Base-by-base conservation (phyloP, 2,888 invertebrate genomes). In the Subacronicta megacephala region DNA sequence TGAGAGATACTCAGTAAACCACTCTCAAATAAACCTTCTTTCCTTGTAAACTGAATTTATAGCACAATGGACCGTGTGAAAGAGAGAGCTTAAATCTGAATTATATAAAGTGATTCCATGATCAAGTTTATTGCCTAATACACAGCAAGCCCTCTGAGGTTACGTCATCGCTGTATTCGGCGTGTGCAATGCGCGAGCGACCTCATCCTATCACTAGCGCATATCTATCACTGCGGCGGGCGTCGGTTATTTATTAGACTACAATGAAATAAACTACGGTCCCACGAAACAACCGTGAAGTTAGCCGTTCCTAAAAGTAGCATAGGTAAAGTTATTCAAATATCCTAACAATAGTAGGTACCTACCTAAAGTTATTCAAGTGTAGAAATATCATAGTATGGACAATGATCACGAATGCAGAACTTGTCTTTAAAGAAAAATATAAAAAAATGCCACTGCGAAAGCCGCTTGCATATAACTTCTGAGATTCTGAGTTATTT, bases 121-220 rank as follows among this genome's bases (percentile, higher is more conserved):
- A 61, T 31, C 44, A 12, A 31, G 16, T 61, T 36, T 15, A 54
- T 41, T 41, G 36, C 31, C 35, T 35, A 9, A 38, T 18, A 31
- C 5, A 18, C 1, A 1, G 54, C 33, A 1, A 33, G 42, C 18
- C 31, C 44, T 18, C 23, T 7, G 44, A n/a, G 42, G 20, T 10
- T 9, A n/a, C 0, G 63, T 65, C 63, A 64, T 7, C 18, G 10
- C 4, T 36, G 16, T 20, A 37, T 31, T 17, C 20, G 26, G 18
- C 26, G 43, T 45, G 41, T 58, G 58, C 26, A 26, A 26, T 31
- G 31, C 6, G n/a, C 31, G n/a, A 31, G 31, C 40, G 60, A 62
- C 59, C 51, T 56, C 54, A 59, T 54, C 54, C 41, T 66, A 53
- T 61, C 61, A 43, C 15, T 16, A 16, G 56, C 35, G 44, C 40